Base-by-base conservation (phyloP, 1,140 invertebrate genomes). In the Drosophila quadrilineata region DNA sequence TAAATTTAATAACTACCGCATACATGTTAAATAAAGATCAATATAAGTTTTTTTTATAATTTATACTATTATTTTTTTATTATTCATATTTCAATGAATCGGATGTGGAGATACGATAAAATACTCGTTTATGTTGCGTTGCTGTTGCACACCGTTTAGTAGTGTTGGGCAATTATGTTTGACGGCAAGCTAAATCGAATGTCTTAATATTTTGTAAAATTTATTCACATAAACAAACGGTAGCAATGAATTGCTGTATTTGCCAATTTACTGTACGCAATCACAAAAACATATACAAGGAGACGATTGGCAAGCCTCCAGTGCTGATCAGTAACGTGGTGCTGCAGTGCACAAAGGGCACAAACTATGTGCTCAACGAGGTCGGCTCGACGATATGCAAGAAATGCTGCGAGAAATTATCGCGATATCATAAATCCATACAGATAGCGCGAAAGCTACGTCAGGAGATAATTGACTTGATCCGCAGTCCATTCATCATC, bases 241-340 rank as follows among this genome's bases (percentile, higher is more conserved):
- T n/a, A n/a, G n/a, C n/a, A 33, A 85, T 85, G 73, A 85, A 79
- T 65, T 85, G 79, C 52, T 85, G 79, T 56, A 75, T 85, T 68
- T 85, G 79, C 36, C 79, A 85, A 40, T 85, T 85, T 64, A 54
- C 71, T 49, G 79, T 85, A 19, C 80, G 79, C 14, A 59, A 60
- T 24, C 71, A 79, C 4, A 85, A 71, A 26, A 71, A 86, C 28
- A 85, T 85, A 49, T 53, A 79, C 14, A 60, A 64, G 1, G 79
- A 85, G 9, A 69, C 80, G 1, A 70, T 85, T 21, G 79, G 79
- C n/a, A 59, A 68, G 6, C 79, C 79, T 17, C 79, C 79, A 16
- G 53, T 85, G 16, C 43, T 79, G 26, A 79, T 85, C 14, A 85
- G 79, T 16, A 71, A 80, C 1, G 17, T 85, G 41, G 70, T 85